Conservation (phyloP, 1,140 invertebrate genomes). For the Himalopsyche phryganea region DNA sequence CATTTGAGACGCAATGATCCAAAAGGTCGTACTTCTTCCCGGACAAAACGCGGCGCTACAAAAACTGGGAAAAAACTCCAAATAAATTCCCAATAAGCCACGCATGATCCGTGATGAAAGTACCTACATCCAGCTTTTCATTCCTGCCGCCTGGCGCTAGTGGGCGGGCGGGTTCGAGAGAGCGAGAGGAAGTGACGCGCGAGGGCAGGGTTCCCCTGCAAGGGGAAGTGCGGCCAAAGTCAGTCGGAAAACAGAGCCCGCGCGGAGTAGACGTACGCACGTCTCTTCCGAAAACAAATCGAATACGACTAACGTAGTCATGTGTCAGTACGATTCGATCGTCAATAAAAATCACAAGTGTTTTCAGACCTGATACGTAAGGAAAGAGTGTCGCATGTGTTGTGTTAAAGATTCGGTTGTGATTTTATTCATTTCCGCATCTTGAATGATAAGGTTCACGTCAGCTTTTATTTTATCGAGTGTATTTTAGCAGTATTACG, state of each 20-base stretch:
- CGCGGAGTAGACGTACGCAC: constrained; percentile 5
- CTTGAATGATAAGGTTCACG: too few species aligned
- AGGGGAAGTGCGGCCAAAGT: constrained; percentile 16
- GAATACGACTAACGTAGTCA: constrained; percentile 17
- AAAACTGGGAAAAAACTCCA: constrained; percentile 20
- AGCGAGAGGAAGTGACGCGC: neutral
- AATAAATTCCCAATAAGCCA: constrained; percentile 29
- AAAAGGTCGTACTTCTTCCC: constrained; percentile 21
- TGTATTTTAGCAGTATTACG: neutral
- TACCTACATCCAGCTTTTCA: constrained; percentile 14
- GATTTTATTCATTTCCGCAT: neutral
- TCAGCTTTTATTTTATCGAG: neutral
- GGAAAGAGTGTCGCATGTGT: neutral
- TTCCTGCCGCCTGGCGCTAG: constrained; percentile 12
- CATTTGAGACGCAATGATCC: constrained; percentile 18
- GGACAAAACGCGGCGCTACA: constrained; percentile 24
- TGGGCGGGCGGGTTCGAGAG: neutral
- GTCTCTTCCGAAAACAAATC: constrained; percentile 3
- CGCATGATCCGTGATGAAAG: constrained; percentile 27
- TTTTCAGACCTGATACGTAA: neutral
- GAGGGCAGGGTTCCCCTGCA: neutral
- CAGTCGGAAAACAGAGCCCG: constrained; percentile 17
- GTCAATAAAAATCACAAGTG: neutral
- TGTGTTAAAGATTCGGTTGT: neutral
- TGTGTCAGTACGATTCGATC: constrained; percentile 9